Evolutionary conservation across 2,113 vertebrate genomes (phyloP), one percentile per base, ranked within the genome.

Genomic region (Nibea albiflora): DNA sequence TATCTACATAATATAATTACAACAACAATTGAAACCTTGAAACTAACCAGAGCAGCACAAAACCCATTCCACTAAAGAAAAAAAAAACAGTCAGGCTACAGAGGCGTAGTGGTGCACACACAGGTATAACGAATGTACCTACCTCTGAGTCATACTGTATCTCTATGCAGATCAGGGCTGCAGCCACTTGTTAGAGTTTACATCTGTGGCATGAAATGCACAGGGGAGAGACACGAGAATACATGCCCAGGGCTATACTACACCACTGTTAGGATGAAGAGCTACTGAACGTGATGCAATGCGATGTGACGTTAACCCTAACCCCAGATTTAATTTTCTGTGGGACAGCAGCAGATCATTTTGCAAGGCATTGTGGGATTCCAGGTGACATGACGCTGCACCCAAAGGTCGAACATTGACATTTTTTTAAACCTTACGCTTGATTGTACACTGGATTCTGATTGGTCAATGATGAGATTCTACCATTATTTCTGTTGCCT

Each of bases 1-100:
- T 31, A 44, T 67, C 54, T 31, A 22, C 14, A 60, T 52, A 60
- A 74, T 22, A 46, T 80, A 44, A 73, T 61, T 46, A 54, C 46
- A 62, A 61, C 62, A 68, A 53, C 5, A 3, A 31, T 0, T 44
- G 9, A 46, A 61, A 52, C 4, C 69, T 60, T 42, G 17, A 53
- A 49, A 57, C 50, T 9, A 31, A 52, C 61, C 28, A 28, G 52
- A 67, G 46, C 70, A 73, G 47, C 11, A 44, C 20, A 61, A 24
- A 46, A 35, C 16, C 20, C 22, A 47, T 63, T 46, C 15, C 26
- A 28, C 28, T 16, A 17, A 19, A 80, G 15, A 42, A 24, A 52
- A 44, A 56, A 46, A 46, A 58, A 73, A 26, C 1, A 26, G 24
- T 22, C 2, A 4, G 31, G 4, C 47, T 6, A 39, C 5, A 0